phyloP scores from a whole-genome alignment of 2,113 vertebrate species.

The Motacilla tschutschensis region DNA sequence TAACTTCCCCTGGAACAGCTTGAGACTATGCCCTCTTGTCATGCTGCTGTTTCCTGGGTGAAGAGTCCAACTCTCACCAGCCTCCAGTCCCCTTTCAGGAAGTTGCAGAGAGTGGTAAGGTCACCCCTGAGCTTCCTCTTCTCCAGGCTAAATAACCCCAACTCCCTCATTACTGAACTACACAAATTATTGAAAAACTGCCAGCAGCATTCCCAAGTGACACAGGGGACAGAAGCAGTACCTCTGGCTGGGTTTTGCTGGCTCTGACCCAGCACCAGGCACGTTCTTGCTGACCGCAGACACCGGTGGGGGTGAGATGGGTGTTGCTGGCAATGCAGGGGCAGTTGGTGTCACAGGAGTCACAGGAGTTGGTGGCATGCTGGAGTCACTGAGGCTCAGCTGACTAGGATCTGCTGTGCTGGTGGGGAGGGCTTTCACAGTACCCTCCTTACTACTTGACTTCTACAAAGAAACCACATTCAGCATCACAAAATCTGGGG shows the following conservation, averaged over 20 bases:
- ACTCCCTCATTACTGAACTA: neutral
- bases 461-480: conserved; percentile 74
- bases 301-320: conserved; percentile 83
- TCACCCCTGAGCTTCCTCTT: neutral
- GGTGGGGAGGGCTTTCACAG: conserved; percentile 68
- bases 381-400: conserved; percentile 78
- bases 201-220: neutral
- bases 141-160: neutral
- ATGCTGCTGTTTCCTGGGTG: neutral
- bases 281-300: conserved; percentile 76
- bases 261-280: conserved; percentile 69
- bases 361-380: conserved; percentile 78
- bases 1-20: neutral
- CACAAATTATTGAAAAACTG: neutral
- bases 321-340: conserved; percentile 74
- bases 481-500: neutral
- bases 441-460: conserved; percentile 84
- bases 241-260: conserved; percentile 86
- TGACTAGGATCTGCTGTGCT: conserved; percentile 76
- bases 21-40: neutral
- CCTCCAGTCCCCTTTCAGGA: neutral
- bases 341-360: conserved; percentile 77
- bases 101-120: neutral
- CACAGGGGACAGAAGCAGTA: neutral
- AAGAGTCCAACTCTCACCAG: neutral